phyloP scores from a whole-genome alignment of 2,888 invertebrate species.

The Koerneria pararmatus region DNA sequence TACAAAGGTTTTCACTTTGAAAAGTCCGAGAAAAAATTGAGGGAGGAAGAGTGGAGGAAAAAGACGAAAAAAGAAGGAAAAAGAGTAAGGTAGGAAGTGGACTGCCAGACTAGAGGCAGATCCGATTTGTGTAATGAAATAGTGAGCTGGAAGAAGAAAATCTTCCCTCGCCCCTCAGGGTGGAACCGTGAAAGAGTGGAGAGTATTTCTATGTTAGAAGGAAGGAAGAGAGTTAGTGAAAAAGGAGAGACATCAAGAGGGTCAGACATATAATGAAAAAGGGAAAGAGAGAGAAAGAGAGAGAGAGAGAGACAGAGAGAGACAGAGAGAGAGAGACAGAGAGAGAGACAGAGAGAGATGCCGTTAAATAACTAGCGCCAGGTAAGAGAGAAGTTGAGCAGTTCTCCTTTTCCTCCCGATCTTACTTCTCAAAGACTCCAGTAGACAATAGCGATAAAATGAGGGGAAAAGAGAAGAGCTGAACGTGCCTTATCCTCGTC shows the following conservation, averaged over 20 bases:
- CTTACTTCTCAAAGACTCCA: too few species aligned
- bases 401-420: too few species aligned
- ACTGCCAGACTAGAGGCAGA: not conserved
- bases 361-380: too few species aligned
- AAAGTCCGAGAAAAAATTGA: not conserved
- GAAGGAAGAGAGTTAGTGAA: not conserved
- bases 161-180: not conserved
- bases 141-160: not conserved
- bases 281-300: slow-evolving; percentile 26
- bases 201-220: not conserved
- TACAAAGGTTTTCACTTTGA: not conserved
- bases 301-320: slow-evolving; percentile 16
- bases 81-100: not conserved
- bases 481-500: too few species aligned
- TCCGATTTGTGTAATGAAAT: not conserved
- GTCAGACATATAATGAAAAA: not conserved
- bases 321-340: slow-evolving; percentile 16
- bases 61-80: slow-evolving; percentile 16
- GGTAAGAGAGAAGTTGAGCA: too few species aligned
- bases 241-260: not conserved
- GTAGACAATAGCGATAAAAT: too few species aligned
- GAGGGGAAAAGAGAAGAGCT: too few species aligned
- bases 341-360: not conserved
- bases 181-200: not conserved
- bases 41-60: slow-evolving; percentile 12